Conservation (phyloP, 1,140 invertebrate genomes). For the Triops longicaudatus region DNA sequence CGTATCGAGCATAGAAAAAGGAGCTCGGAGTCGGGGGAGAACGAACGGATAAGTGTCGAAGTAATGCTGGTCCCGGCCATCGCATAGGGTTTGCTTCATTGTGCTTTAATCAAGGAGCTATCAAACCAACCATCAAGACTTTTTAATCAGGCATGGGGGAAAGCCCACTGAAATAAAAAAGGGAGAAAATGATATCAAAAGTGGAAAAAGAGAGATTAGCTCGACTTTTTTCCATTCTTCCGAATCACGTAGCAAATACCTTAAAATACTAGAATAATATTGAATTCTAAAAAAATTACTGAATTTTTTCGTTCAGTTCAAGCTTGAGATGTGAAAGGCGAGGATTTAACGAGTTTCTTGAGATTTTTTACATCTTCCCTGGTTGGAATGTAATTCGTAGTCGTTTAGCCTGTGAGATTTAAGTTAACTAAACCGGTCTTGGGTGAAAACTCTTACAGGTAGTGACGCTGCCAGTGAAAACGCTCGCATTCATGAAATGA, state of each 20-base stretch:
- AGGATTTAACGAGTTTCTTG: too few species aligned
- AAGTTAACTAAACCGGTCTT: background rate
- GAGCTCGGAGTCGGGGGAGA: background rate
- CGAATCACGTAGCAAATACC: background rate
- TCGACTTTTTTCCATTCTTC: background rate
- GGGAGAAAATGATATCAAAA: background rate
- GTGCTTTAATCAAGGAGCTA: conserved; percentile 8
- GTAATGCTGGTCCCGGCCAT: background rate
- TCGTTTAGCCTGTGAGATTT: background rate
- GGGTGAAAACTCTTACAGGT: background rate
- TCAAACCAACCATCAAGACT: conserved; percentile 8
- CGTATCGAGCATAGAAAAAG: background rate
- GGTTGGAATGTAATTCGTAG: background rate
- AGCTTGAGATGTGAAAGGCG: too few species aligned
- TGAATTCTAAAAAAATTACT: too few species aligned
- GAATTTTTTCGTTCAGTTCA: too few species aligned
- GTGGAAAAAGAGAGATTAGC: background rate
- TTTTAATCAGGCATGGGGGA: conserved; percentile 3
- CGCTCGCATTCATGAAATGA: background rate
- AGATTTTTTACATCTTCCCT: background rate
- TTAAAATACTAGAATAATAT: background rate
- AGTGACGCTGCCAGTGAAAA: background rate
- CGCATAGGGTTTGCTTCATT: conserved; percentile 11
- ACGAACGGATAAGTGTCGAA: conserved; percentile 1
- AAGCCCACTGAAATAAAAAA: background rate